Base-by-base conservation (phyloP, 2,888 invertebrate genomes). In the Drosophila yooni region DNA sequence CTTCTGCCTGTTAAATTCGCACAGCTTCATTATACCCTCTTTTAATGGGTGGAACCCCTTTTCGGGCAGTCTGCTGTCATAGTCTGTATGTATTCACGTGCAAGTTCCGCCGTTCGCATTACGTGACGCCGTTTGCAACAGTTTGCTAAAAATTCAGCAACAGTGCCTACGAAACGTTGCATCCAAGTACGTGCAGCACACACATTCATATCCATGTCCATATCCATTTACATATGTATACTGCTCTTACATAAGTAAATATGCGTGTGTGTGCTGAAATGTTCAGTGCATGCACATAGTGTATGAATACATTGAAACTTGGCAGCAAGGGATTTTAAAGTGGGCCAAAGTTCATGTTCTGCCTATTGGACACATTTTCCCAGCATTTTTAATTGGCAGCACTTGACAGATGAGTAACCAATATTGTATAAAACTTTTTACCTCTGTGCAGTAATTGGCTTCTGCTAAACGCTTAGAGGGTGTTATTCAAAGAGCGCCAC, bases 121-220 rank as follows among this genome's bases (percentile, higher is more conserved):
- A 81, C 85, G 88, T 85, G 88, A 76, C 74, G 76, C 60, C 60
- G 71, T 77, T 79, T 76, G 78, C 67, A 82, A 65, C 77, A 80
- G 65, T 77, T 74, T 58, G 70, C 58, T 64, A 65, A 69, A 70
- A 71, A 76, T 64, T 60, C 66, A 71, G 53, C 69, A 70, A 77
- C 69, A 74, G 70, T 69, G 62, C 48, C 60, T 67, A 54, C 65
- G 59, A 70, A 70, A 83, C 80, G 67, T 85, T 83, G 63, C 52
- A 13, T 36, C 40, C 21, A 59, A 74, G 38, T 76, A 81, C 73
- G 68, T 70, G 77, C 67, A 62, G 25, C 34, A 53, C 34, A 34
- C 13, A 15, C 33, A 33, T 1, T 15, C 13, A 46, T 11, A 31
- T 15, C 36, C n/a, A 50, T n/a, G 21, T 1, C 8, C 13, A 46